These are phyloP conservation scores for Drosophila tanythrix DNA, from an alignment of 2,888 invertebrate genomes.

Conservation along the genomic window DNA sequence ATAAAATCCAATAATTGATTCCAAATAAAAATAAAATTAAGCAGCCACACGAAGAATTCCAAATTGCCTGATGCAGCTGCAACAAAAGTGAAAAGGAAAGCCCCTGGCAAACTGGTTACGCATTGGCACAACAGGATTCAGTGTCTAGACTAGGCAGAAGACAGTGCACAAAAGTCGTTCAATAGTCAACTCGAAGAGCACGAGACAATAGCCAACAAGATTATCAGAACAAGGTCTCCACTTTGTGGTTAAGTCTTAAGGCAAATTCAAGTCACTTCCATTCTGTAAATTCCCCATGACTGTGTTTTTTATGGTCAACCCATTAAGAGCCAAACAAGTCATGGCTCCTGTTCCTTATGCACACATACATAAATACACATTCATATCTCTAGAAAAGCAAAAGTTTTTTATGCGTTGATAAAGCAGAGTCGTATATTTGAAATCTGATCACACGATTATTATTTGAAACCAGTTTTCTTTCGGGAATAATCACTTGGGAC, in stretches of 20 bases:
- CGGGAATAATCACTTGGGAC: conserved; percentile 2
- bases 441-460: conserved; percentile 35
- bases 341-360: conserved; percentile 19
- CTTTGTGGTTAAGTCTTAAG: conserved; percentile 34
- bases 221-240: conserved; percentile 32
- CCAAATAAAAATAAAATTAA: neutral
- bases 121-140: conserved; percentile 36
- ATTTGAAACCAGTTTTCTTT: conserved; percentile 42
- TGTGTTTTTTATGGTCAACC: conserved; percentile 28
- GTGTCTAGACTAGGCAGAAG: conserved; percentile 11
- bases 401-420: conserved; percentile 29
- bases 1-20: neutral
- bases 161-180: conserved; percentile 43
- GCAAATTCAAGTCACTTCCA: conserved; percentile 4
- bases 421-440: conserved; percentile 31
- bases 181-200: conserved; percentile 27
- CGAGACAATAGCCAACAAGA: conserved; percentile 26
- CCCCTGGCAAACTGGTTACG: conserved; percentile 49
- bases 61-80: conserved; percentile 23
- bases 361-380: neutral
- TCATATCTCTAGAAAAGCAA: conserved; percentile 33
- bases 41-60: conserved; percentile 13
- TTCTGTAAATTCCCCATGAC: conserved; percentile 2
- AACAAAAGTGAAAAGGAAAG: conserved; percentile 39
- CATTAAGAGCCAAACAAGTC: conserved; percentile 44